phyloP scores from a whole-genome alignment of 2,797 vertebrate genomes.

The Sebastes steindachneri region DNA sequence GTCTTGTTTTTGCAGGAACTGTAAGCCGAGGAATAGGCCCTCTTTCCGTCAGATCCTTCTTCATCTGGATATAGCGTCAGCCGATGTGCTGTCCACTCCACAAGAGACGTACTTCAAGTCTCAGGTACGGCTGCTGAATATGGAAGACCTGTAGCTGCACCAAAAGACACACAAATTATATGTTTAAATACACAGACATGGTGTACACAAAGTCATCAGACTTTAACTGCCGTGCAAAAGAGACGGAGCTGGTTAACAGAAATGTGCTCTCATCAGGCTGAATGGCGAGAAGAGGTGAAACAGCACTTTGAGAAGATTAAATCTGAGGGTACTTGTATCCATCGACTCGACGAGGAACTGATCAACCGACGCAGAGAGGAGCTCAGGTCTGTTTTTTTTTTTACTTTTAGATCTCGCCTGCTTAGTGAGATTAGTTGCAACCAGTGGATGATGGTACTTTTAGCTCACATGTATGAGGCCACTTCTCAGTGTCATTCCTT shows the following conservation, averaged over 20 bases:
- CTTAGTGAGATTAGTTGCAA: not conserved
- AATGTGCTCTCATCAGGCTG: conserved; percentile 83
- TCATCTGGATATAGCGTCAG: conserved; percentile 95
- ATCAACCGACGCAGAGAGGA: conserved; percentile 94
- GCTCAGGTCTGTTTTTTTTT: conserved; percentile 84
- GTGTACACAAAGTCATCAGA: conserved; percentile 2
- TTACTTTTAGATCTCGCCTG: not conserved
- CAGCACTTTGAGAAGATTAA: conserved; percentile 99
- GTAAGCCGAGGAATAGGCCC: conserved; percentile 94
- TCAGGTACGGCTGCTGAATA: conserved; percentile 82
- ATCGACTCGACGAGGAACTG: conserved; percentile 94
- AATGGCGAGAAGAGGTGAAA: conserved; percentile 95
- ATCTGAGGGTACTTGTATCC: conserved; percentile 95
- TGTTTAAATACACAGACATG: not conserved
- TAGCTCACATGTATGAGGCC: conserved; percentile 1
- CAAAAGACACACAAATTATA: not conserved
- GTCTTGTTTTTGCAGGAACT: conserved; percentile 87
- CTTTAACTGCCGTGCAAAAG: not conserved
- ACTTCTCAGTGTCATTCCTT: conserved; percentile 33
- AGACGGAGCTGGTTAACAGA: conserved; percentile 42
- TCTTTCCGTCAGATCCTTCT: conserved; percentile 97
- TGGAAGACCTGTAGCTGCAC: not conserved
- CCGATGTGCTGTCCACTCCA: conserved; percentile 93
- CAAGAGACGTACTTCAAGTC: conserved; percentile 98
- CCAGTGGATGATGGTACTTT: not conserved